Conservation (phyloP, 2,888 invertebrate species). For the Lasius fuliginosus region DNA sequence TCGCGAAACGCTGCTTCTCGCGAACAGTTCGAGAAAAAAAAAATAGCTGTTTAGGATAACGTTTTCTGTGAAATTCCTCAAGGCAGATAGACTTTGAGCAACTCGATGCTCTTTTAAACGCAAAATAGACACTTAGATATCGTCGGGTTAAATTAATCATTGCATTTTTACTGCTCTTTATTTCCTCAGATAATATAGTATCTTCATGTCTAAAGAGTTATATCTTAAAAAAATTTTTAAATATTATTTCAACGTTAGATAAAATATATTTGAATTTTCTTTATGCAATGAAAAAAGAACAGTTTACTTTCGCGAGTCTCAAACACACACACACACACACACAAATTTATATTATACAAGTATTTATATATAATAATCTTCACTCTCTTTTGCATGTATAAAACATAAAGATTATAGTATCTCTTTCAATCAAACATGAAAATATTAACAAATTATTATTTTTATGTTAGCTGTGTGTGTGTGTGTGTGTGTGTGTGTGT, state of each 20-base stretch:
- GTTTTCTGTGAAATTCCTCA: conserved; percentile 17
- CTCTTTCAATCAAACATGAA: no score
- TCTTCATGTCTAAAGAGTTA: background rate
- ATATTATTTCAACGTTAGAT: background rate
- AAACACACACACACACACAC: no score
- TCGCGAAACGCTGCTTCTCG: conserved; percentile 48
- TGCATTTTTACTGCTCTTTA: background rate
- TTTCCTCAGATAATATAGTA: background rate
- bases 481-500: no score
- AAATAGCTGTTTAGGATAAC: background rate
- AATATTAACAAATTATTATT: no score
- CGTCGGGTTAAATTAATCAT: background rate
- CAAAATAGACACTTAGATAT: background rate
- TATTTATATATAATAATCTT: no score
- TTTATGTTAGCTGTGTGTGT: no score
- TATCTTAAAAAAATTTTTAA: background rate
- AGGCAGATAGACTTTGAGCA: conserved; percentile 1
- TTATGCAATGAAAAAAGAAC: background rate
- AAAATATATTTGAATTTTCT: background rate
- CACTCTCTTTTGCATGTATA: no score
- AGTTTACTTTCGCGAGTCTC: no score
- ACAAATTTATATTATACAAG: no score
- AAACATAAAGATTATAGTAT: no score
- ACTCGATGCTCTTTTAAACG: background rate
- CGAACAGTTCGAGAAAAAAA: conserved; percentile 18